Base-by-base conservation (phyloP, 1,140 invertebrate genomes). In the Philopotamus ludificatus region DNA sequence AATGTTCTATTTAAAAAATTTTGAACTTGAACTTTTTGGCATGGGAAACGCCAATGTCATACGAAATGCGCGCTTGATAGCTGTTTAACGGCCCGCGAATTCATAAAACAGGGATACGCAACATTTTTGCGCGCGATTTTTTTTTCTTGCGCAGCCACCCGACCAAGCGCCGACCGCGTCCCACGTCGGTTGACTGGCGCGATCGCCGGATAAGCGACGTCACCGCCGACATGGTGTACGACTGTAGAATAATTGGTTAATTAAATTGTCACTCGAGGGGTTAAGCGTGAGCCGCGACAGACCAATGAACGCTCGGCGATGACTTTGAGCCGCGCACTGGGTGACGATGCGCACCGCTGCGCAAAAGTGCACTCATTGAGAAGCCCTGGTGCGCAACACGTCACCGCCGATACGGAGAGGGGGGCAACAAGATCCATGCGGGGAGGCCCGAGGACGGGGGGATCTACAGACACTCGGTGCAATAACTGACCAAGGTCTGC, bases 1-100 rank as follows among this genome's bases (percentile, higher is more conserved):
- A n/a, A n/a, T n/a, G n/a, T n/a, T n/a, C n/a, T n/a, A n/a, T n/a
- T n/a, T n/a, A n/a, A n/a, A n/a, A n/a, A n/a, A n/a, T n/a, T n/a
- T 60, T 60, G 57, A 60, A 60, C 57, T 60, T 60, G 57, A 60
- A 60, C 57, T 60, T 60, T 60, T 60, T 60, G 57, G 57, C 57
- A 60, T 15, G 15, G 21, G 57, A 15, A 20, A 20, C 15, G 12
- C 16, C 21, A 51, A 25, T n/a, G 23, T 54, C 15, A 54, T n/a
- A n/a, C n/a, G 23, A 57, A 57, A 18, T 28, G 54, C 21, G 42
- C 20, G n/a, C 57, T 22, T 42, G 47, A 60, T 60, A 42, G 57
- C 42, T 42, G 57, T 22, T 60, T 26, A 60, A 26, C 41, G 26
- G 28, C 42, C 4, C 21, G 9, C 10, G 20, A 26, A 22, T 21